Percentiles rank a stretch among this genome's conserved stretches.
Evolutionary conservation across 2,797 vertebrate species (phyloP).

Genomic region (Tenualosa thibaudeaui): DNA sequence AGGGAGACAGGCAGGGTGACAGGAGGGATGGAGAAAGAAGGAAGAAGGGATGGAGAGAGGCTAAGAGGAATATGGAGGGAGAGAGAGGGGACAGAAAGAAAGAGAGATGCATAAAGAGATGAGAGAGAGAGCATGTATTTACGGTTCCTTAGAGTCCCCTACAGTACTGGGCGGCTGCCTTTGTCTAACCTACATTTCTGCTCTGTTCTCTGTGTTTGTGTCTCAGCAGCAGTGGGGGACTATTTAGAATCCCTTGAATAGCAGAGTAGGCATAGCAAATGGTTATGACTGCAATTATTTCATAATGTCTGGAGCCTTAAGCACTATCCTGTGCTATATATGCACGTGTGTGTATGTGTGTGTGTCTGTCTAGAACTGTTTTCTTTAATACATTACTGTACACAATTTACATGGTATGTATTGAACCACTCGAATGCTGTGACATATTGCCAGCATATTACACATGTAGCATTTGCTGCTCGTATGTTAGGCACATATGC

Average conservation of each 20-base stretch:
- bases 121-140: not conserved
- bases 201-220: not conserved
- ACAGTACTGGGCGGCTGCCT: not conserved
- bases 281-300: constrained; percentile 21
- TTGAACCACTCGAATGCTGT: not conserved
- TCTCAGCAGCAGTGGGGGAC: not conserved
- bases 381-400: not conserved
- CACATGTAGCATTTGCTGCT: not conserved
- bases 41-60: too few relatives aligned
- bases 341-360: not conserved
- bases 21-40: too few relatives aligned
- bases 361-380: not conserved
- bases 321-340: not conserved
- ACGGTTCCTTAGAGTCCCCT: not conserved
- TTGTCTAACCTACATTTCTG: not conserved
- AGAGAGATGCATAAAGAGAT: not conserved
- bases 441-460: not conserved
- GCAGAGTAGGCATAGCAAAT: not conserved
- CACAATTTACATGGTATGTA: not conserved
- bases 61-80: not conserved
- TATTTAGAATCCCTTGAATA: not conserved
- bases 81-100: too few relatives aligned
- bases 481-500: not conserved
- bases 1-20: too few relatives aligned
- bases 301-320: not conserved